Conservation (phyloP, 2,797 vertebrate species). For the Neosilurus hyrtlii region DNA sequence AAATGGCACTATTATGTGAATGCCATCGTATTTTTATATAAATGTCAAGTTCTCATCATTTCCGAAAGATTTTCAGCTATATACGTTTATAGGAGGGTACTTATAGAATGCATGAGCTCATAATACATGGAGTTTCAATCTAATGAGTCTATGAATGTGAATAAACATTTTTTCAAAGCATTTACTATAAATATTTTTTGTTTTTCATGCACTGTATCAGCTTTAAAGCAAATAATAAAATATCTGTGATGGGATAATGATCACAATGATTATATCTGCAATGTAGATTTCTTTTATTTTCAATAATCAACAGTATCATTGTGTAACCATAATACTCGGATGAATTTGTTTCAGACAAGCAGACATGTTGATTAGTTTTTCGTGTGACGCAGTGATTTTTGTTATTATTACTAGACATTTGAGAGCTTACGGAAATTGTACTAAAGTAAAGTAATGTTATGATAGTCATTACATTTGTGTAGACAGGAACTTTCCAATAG, state of each 20-base stretch:
- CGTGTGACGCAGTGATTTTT: background rate
- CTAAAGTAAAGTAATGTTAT: no score
- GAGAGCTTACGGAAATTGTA: no score
- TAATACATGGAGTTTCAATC: background rate
- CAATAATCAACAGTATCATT: background rate
- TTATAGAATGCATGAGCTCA: background rate
- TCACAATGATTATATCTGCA: background rate
- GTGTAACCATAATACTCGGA: background rate
- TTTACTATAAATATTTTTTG: no score
- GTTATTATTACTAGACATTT: background rate
- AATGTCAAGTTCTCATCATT: background rate
- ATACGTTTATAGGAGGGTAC: background rate
- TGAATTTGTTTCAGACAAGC: background rate
- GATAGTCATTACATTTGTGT: no score
- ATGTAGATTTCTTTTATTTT: background rate
- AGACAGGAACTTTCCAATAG: no score
- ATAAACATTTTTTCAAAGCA: background rate
- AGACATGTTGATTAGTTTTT: background rate
- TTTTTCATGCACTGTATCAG: background rate
- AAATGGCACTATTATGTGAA: background rate
- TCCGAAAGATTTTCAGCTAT: background rate
- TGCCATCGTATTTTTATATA: background rate
- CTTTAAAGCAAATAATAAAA: slow-evolving; percentile 4
- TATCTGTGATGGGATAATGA: background rate
- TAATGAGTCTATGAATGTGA: background rate